Base-by-base conservation (phyloP, 1,140 invertebrate genomes). In the Aphelinus certus region DNA sequence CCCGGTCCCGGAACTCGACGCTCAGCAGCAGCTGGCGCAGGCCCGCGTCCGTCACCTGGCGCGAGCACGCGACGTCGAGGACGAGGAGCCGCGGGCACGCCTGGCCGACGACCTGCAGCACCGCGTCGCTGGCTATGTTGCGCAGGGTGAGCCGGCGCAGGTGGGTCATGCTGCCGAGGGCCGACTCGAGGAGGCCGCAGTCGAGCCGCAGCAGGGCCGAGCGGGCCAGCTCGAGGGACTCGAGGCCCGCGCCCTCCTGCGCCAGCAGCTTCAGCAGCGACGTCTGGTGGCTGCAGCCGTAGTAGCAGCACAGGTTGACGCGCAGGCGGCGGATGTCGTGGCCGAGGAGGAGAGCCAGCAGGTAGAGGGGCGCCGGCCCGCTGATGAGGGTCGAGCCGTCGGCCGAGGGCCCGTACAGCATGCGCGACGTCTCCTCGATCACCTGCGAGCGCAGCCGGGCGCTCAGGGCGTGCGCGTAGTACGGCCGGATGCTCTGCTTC, bases 261-360 rank as follows among this genome's bases (percentile, higher is more conserved):
- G 87, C 83, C 4, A 89, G 74, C 5, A 89, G 79, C 49, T 85
- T 85, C 0, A 89, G 72, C 1, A 89, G 61, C 0, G 85, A 86
- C 3, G 86, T 88, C 71, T 89, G 89, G 76, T 89, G 88, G 42
- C 87, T 88, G 76, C 89, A 89, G 10, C 89, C 88, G 63, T 89
- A 89, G 65, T 89, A 89, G 70, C 89, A 89, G 74, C 89, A 89
- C 0, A 89, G 78, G 74, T 88, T 86, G 3, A 89, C 84, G 53
- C 83, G 83, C n/a, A 89, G 81, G 3, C 82, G 79, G 58, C 84
- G 84, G 7, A 89, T 86, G 64, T 89, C 88, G 1, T 83, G 85
- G 2, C 84, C 86, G 2, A 89, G 80, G 53, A 89, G 81, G 0
- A 89, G 63, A 1, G 84, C 85, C 2, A 89, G 75, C 3, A 89